Conservation (phyloP, 2,113 vertebrate species). For the Amphiprion ocellaris region DNA sequence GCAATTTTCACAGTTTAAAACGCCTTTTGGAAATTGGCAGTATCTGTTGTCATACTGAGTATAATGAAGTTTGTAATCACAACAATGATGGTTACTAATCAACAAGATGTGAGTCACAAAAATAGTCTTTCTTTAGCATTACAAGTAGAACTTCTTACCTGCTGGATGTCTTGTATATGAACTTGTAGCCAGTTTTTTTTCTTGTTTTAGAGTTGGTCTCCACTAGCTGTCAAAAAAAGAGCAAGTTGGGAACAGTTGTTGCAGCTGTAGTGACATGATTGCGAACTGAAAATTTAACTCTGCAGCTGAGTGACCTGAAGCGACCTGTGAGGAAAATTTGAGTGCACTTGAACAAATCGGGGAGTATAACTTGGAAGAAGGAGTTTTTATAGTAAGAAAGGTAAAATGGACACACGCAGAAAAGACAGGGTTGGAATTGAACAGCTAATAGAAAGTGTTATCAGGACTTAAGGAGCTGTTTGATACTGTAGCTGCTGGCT, state of each 20-base stretch:
- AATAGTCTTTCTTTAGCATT: too few relatives aligned
- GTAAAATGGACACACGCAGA: background rate
- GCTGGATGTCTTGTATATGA: too few relatives aligned
- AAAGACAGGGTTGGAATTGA: background rate
- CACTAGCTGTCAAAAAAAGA: background rate
- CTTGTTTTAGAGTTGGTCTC: too few relatives aligned
- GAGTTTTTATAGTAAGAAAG: background rate
- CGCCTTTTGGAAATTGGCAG: too few relatives aligned
- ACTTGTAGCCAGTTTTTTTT: too few relatives aligned
- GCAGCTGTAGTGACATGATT: background rate
- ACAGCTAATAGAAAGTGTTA: background rate
- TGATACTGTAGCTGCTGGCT: slow-evolving; percentile 29
- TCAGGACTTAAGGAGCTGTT: slow-evolving; percentile 25
- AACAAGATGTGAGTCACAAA: too few relatives aligned
- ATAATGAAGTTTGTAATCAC: too few relatives aligned
- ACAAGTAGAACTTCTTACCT: too few relatives aligned
- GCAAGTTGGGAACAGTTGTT: background rate
- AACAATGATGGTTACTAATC: too few relatives aligned
- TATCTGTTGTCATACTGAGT: too few relatives aligned
- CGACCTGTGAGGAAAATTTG: slow-evolving; percentile 1
- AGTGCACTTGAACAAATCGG: slow-evolving; percentile 1
- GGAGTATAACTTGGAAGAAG: background rate
- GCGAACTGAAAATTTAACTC: slow-evolving; percentile 16
- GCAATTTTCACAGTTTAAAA: too few relatives aligned
- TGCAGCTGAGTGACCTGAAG: background rate